phyloP scores from a whole-genome alignment of 2,797 vertebrate species.

The Acrossocheilus fasciatus region DNA sequence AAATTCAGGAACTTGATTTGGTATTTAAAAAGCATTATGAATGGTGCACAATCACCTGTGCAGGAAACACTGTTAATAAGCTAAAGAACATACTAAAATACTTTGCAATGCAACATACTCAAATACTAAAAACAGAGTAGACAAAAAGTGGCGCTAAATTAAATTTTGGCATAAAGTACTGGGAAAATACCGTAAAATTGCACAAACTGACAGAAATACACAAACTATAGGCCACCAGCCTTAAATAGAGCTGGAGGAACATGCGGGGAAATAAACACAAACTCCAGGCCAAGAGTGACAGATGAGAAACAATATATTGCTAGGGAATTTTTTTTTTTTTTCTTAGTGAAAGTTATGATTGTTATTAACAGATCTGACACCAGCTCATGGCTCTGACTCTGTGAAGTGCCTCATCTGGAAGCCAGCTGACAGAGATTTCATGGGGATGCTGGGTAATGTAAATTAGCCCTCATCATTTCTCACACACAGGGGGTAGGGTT shows the following conservation, averaged over 20 bases:
- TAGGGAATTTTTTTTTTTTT: neutral
- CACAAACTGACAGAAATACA: conserved; percentile 43
- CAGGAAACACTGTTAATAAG: neutral
- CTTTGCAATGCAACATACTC: neutral
- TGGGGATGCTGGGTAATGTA: conserved; percentile 14
- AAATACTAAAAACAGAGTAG: neutral
- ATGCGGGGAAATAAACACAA: conserved; percentile 44
- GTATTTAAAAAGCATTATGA: neutral
- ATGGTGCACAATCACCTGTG: neutral
- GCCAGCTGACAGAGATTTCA: conserved; percentile 68
- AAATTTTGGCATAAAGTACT: neutral
- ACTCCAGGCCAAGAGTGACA: conserved; percentile 49
- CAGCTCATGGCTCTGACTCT: conserved; percentile 35
- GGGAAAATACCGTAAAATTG: conserved; percentile 7
- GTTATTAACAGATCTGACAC: conserved; percentile 65
- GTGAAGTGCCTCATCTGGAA: conserved; percentile 66
- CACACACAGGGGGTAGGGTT: conserved; percentile 53
- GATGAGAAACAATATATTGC: conserved; percentile 58
- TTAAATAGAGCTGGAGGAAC: neutral
- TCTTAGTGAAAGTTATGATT: conserved; percentile 58
- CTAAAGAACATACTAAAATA: neutral
- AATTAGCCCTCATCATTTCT: conserved; percentile 53
- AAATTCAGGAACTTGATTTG: neutral
- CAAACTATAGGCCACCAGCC: conserved; percentile 19
- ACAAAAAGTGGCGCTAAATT: neutral